These are phyloP conservation scores for Malurus melanocephalus DNA, from an alignment of 2,113 vertebrate species.

Conservation along the genomic window DNA sequence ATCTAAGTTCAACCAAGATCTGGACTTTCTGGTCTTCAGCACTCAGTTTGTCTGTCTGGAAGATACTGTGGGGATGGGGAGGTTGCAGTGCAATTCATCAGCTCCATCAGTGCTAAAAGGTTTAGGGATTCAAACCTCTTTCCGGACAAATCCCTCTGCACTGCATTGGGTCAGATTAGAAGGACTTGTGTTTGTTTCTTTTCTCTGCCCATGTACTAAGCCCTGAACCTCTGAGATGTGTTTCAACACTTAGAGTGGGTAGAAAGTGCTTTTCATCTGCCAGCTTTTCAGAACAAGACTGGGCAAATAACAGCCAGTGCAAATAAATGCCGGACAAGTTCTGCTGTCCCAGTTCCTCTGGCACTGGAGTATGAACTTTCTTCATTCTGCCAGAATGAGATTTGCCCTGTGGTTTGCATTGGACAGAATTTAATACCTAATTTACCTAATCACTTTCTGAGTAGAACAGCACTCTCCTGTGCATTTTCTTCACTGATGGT, in stretches of 20 bases:
- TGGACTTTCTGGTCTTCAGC: not conserved
- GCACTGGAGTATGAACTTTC: not conserved
- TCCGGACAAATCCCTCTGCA: not conserved
- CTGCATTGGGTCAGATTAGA: not conserved
- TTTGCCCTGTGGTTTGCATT: not conserved
- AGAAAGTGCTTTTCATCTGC: not conserved
- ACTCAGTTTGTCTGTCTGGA: not conserved
- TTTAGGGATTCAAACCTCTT: not conserved
- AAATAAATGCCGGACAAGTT: not conserved
- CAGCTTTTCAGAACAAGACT: not conserved
- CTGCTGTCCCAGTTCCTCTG: not conserved
- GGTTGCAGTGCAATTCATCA: not conserved
- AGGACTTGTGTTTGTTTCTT: not conserved
- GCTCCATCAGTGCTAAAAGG: not conserved
- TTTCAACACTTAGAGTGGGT: not conserved
- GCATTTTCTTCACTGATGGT: not conserved
- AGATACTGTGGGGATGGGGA: not conserved
- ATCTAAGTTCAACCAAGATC: not conserved
- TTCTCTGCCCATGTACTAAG: not conserved
- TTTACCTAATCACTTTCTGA: not conserved
- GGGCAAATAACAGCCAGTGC: not conserved
- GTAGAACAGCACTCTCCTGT: not conserved
- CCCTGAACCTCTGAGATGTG: not conserved
- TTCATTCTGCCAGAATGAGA: not conserved
- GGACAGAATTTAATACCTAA: not conserved